Evolutionary conservation across 2,888 invertebrate genomes (phyloP).

Genomic region (Nyleta sp.): DNA sequence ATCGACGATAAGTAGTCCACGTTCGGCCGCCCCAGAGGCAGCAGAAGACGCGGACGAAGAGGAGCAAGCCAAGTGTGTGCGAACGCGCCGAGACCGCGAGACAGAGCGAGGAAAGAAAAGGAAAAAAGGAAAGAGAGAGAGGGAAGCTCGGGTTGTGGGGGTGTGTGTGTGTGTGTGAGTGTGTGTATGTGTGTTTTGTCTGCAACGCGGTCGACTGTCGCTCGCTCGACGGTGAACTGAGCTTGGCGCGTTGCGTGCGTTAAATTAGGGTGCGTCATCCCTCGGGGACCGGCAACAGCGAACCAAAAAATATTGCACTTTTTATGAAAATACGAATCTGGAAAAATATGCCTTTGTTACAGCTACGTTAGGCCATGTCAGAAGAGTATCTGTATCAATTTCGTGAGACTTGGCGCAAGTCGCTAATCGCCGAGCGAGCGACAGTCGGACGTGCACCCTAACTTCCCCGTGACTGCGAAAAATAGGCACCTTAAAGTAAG

Average conservation of each 20-base stretch:
- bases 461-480: no score
- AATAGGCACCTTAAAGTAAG: no score
- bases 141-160: no score
- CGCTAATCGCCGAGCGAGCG: conserved; percentile 12
- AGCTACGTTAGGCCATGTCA: conserved; percentile 35
- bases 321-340: conserved; percentile 54
- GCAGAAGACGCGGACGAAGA: conserved; percentile 8
- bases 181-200: no score
- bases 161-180: no score
- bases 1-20: conserved; percentile 58
- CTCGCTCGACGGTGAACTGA: conserved; percentile 6
- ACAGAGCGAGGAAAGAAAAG: no score
- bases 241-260: neutral
- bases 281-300: neutral
- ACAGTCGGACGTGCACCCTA: conserved; percentile 11
- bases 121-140: no score
- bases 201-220: neutral
- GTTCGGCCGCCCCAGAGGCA: conserved; percentile 31
- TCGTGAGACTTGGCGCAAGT: neutral
- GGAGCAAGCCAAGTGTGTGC: neutral
- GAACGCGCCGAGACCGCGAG: no score
- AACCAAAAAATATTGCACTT: conserved; percentile 37
- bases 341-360: conserved; percentile 43
- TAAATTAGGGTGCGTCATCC: neutral
- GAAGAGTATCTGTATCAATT: neutral